phyloP scores from a whole-genome alignment of 2,888 invertebrate species.

The Chrysomela aeneicollis region DNA sequence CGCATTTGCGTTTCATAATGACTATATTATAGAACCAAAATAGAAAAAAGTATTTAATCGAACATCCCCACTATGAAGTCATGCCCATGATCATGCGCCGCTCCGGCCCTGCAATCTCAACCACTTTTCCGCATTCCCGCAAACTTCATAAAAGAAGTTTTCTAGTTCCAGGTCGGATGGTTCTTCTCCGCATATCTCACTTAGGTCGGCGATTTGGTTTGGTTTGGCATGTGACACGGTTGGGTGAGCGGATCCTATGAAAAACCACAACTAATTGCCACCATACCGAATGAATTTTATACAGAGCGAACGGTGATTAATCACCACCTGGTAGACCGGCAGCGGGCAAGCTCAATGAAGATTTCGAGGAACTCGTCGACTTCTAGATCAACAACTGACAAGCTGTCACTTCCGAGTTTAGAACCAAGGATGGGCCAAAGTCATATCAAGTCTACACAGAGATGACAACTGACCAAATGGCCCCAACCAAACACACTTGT shows the following conservation, averaged over 20 bases:
- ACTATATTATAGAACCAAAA: too few relatives aligned
- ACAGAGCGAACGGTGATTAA: constrained; percentile 9
- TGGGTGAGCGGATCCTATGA: constrained; percentile 27
- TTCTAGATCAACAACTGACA: too few relatives aligned
- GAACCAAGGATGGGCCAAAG: too few relatives aligned
- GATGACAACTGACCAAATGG: too few relatives aligned
- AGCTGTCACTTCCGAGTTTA: too few relatives aligned
- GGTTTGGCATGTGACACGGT: constrained; percentile 24
- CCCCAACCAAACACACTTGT: too few relatives aligned
- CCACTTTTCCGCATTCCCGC: constrained; percentile 34
- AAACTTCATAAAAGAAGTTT: constrained; percentile 24
- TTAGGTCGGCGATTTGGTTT: constrained; percentile 18
- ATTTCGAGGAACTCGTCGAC: too few relatives aligned
- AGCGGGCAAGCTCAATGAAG: background rate
- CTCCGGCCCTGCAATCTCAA: constrained; percentile 13
- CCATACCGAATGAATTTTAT: constrained; percentile 12
- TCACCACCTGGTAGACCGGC: background rate
- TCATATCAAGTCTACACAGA: too few relatives aligned
- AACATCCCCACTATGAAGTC: too few relatives aligned
- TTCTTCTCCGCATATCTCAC: constrained; percentile 28
- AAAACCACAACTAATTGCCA: constrained; percentile 29
- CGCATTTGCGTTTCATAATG: too few relatives aligned
- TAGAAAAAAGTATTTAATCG: too few relatives aligned
- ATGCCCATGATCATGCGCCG: background rate
- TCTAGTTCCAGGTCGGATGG: constrained; percentile 28